These are phyloP conservation scores for Danaus plexippus DNA, from an alignment of 1,140 invertebrate genomes.

Conservation along the genomic window DNA sequence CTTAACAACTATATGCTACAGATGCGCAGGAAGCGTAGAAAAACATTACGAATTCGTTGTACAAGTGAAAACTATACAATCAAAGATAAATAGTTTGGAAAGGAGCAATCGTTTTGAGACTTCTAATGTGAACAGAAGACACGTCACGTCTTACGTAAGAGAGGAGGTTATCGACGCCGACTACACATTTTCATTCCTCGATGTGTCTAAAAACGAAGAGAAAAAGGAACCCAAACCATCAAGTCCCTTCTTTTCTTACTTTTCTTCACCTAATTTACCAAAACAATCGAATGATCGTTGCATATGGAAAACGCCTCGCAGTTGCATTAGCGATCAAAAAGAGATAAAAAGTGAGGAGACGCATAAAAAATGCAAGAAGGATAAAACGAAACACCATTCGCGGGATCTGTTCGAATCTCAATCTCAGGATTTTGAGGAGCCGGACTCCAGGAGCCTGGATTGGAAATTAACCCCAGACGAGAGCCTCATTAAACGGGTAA, in stretches of 20 bases:
- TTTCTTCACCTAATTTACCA: constrained; percentile 40
- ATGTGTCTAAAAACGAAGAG: constrained; percentile 38
- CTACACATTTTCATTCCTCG: constrained; percentile 54
- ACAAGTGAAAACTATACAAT: constrained; percentile 48
- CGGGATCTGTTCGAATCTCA: constrained; percentile 60
- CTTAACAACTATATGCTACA: constrained; percentile 51
- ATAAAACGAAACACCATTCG: constrained; percentile 38
- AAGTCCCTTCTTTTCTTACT: constrained; percentile 56
- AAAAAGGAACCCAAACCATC: constrained; percentile 39
- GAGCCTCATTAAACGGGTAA: constrained; percentile 44
- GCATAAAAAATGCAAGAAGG: constrained; percentile 26
- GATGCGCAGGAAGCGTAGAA: constrained; percentile 54
- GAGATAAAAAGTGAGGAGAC: constrained; percentile 17
- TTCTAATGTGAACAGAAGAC: constrained; percentile 28
- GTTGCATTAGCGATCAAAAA: constrained; percentile 20
- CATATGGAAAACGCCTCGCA: constrained; percentile 40
- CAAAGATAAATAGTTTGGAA: constrained; percentile 20
- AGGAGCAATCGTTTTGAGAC: constrained; percentile 10
- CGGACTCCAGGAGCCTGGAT: constrained; percentile 32
- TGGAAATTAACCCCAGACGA: constrained; percentile 53
- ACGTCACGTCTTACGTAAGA: constrained; percentile 45
- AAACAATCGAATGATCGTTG: constrained; percentile 29
- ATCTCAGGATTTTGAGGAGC: constrained; percentile 45
- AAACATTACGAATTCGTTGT: constrained; percentile 49
- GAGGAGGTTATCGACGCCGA: constrained; percentile 50